A percentile compares a stretch with the other conserved stretches of the same genome.
Conservation (phyloP, 35 echinoderm and acorn worm species). For the Eucidaris tribuloides region DNA sequence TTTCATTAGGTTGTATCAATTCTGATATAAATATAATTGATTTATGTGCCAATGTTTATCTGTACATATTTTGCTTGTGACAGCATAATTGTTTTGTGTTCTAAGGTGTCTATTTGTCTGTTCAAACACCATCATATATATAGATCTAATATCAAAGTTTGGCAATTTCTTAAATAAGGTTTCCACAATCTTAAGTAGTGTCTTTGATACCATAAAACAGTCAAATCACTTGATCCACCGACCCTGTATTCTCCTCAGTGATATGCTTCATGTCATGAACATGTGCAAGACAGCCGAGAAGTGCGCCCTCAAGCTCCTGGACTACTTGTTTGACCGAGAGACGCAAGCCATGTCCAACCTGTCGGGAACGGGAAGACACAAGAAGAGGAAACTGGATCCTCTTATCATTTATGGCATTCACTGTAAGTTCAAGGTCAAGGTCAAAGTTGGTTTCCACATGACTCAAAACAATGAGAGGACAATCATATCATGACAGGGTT, state of each 20-base stretch:
- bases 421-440: conserved; percentile 62
- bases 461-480: no score
- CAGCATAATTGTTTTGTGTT: no score
- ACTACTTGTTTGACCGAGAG: conserved; percentile 69
- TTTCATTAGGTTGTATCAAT: neutral
- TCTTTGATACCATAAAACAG: no score
- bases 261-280: conserved; percentile 62
- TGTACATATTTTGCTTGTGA: no score
- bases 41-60: no score
- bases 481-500: no score
- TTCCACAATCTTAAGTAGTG: no score
- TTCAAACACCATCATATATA: no score
- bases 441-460: no score
- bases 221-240: neutral
- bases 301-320: conserved; percentile 57
- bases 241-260: conserved; percentile 11
- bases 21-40: neutral
- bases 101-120: no score
- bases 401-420: conserved; percentile 66
- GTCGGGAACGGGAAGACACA: conserved; percentile 66
- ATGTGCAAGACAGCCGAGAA: conserved; percentile 61
- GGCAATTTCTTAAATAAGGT: no score
- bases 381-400: conserved; percentile 72
- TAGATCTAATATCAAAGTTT: no score
- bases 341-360: conserved; percentile 58